Conservation (phyloP, 2,113 vertebrate genomes). For the Albula goreensis region DNA sequence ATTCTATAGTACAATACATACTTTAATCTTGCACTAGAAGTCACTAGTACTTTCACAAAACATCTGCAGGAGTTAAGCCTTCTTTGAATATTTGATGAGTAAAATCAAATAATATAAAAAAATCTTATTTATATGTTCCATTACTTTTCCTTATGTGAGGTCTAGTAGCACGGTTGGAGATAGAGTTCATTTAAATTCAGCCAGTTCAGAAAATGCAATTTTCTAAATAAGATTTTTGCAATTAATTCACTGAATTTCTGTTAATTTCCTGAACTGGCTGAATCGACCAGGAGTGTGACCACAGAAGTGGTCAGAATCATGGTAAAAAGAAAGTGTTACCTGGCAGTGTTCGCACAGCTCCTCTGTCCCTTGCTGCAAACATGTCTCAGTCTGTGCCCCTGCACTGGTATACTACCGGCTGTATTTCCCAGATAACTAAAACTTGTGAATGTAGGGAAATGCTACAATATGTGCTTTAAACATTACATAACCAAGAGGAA, state of each 20-base stretch:
- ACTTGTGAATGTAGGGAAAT: constrained; percentile 8
- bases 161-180: background rate
- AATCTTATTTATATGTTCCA: background rate
- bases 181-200: background rate
- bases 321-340: background rate
- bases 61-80: too few species aligned
- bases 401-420: background rate
- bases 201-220: background rate
- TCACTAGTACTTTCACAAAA: background rate
- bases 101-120: background rate
- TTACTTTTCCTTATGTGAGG: background rate
- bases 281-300: too few species aligned
- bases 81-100: background rate
- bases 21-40: background rate
- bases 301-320: too few species aligned
- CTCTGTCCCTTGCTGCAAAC: background rate
- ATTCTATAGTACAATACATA: background rate
- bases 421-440: background rate
- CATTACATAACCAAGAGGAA: constrained; percentile 12
- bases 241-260: background rate
- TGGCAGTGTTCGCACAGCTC: background rate
- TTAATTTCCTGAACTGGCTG: background rate
- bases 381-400: background rate
- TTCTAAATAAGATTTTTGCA: background rate
- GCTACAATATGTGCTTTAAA: background rate